These are phyloP conservation scores for Dreissena polymorpha DNA, from an alignment of 1,140 invertebrate genomes.

Conservation along the genomic window DNA sequence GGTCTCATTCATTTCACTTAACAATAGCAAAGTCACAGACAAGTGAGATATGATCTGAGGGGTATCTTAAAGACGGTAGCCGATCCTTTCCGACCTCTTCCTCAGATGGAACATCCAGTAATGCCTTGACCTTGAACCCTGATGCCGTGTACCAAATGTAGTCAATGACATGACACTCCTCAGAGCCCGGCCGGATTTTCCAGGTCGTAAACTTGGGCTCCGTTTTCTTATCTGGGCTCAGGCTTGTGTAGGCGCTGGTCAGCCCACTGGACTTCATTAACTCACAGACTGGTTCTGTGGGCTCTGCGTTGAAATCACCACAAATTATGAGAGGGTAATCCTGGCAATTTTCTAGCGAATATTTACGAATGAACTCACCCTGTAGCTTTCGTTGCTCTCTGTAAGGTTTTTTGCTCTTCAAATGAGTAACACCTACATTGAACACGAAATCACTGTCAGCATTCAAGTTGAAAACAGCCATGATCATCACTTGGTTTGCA, in stretches of 20 bases:
- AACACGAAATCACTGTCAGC: slow-evolving; percentile 78
- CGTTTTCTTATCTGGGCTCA: slow-evolving; percentile 55
- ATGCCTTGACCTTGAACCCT: slow-evolving; percentile 82
- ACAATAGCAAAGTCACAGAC: slow-evolving; percentile 84
- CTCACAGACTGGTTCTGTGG: slow-evolving; percentile 86
- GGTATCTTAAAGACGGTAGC: slow-evolving; percentile 86
- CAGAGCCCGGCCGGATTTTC: slow-evolving; percentile 85
- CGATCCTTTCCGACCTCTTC: slow-evolving; percentile 86
- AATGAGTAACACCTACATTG: slow-evolving; percentile 87
- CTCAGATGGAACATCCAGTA: slow-evolving; percentile 85
- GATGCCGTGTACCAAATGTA: slow-evolving; percentile 87
- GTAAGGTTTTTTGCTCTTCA: slow-evolving; percentile 86
- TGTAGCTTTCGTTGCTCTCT: slow-evolving; percentile 85
- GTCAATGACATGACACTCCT: slow-evolving; percentile 88
- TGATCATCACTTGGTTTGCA: slow-evolving; percentile 87
- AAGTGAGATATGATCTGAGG: slow-evolving; percentile 90
- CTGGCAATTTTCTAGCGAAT: slow-evolving; percentile 80
- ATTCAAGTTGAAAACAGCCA: slow-evolving; percentile 73
- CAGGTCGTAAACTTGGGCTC: slow-evolving; percentile 89
- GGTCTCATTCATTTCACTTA: neutral
- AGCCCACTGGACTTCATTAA: slow-evolving; percentile 64
- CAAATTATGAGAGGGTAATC: slow-evolving; percentile 84
- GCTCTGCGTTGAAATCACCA: slow-evolving; percentile 91
- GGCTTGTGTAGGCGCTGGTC: slow-evolving; percentile 77
- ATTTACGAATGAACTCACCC: slow-evolving; percentile 86